A percentile compares a stretch with the other conserved stretches of the same genome.
Evolutionary conservation across 1,140 invertebrate species (phyloP).

Genomic region (Pantala flavescens): DNA sequence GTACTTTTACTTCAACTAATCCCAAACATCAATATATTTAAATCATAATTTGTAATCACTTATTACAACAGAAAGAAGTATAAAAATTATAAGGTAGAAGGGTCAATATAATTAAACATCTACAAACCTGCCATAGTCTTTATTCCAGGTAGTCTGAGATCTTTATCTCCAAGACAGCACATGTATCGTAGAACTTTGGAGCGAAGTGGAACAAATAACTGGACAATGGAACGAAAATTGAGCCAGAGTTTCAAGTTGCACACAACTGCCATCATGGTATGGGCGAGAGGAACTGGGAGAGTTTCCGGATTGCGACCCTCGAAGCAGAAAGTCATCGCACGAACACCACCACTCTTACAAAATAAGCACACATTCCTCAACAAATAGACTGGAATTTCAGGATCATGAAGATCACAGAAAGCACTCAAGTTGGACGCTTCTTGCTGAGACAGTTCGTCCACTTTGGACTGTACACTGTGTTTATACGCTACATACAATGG

Average conservation of each 20-base stretch:
- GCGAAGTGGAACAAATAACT: slow-evolving; percentile 74
- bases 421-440: slow-evolving; percentile 64
- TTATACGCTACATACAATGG: slow-evolving; percentile 87
- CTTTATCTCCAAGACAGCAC: slow-evolving; percentile 84
- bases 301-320: slow-evolving; percentile 51
- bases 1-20: too few species aligned
- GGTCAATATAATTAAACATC: too few species aligned
- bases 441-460: slow-evolving; percentile 65
- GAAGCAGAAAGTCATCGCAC: slow-evolving; percentile 75
- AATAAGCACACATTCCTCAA: slow-evolving; percentile 83
- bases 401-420: slow-evolving; percentile 85
- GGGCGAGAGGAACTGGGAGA: slow-evolving; percentile 74
- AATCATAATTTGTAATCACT: too few species aligned
- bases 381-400: slow-evolving; percentile 80
- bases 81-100: too few species aligned
- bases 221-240: slow-evolving; percentile 78
- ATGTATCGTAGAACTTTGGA: slow-evolving; percentile 81
- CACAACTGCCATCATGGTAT: slow-evolving; percentile 80
- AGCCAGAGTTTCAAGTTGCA: slow-evolving; percentile 92
- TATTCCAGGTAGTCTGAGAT: slow-evolving; percentile 71
- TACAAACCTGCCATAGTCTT: slow-evolving; percentile 75
- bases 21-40: too few species aligned
- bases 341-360: slow-evolving; percentile 72
- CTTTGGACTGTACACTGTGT: slow-evolving; percentile 59
- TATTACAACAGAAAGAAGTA: too few species aligned